Base-by-base conservation (phyloP, 2,888 invertebrate species). In the Andrena camellia region DNA sequence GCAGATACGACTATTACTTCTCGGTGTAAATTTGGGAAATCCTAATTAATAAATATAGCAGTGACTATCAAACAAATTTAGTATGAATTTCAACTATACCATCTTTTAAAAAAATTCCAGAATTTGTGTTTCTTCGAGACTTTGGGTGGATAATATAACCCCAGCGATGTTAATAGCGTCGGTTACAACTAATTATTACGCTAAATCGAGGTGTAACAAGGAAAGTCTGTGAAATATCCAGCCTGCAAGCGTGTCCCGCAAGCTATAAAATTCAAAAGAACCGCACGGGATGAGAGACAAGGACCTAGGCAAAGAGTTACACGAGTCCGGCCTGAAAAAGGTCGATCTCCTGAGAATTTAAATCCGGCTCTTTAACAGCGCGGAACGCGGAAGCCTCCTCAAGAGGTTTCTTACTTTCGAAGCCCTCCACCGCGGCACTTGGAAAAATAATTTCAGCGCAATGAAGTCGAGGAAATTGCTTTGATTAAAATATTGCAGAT, bases 401-500 rank as follows among this genome's bases (percentile, higher is more conserved):
- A 50, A 78, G 42, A 52, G 69, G 50, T 70, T 75, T 62, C 42
- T 74, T 73, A 76, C 69, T 60, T 60, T 67, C 66, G 68, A 64
- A 60, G 35, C 63, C 42, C 33, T 68, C 69, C 31, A 26, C 26
- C 59, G 26, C n/a, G 33, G 64, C 64, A 52, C 84, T 86, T 79
- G 80, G 83, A 73, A 60, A 81, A 80, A 86, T 77, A 77, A 76
- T 81, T 83, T 82, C 78, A 71, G 4, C 48, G 71, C 66, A 83
- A 81, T 70, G 80, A 78, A 70, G 75, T 59, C 66, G n/a, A 60
- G 74, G 77, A 86, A 88, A 90, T 89, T 87, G 85, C 77, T 82
- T 83, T 83, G 83, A 90, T 90, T 90, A 88, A 90, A 89, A 87
- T 86, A 87, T 85, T 76, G 85, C 42, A 62, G 63, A 80, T 78